These are phyloP conservation scores for Holotrichia oblita DNA, from an alignment of 1,140 invertebrate genomes.

Conservation along the genomic window DNA sequence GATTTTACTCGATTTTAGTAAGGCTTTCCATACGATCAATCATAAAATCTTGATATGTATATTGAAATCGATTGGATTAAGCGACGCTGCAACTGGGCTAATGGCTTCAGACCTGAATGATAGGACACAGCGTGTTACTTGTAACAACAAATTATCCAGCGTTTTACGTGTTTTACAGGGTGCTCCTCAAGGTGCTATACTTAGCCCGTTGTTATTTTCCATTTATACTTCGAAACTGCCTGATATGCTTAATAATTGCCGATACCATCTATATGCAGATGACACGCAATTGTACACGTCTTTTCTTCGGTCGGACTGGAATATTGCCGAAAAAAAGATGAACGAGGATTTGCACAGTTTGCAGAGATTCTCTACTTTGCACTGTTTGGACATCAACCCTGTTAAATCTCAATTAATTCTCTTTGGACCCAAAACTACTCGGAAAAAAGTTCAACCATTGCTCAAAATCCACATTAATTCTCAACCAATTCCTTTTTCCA, in stretches of 20 bases:
- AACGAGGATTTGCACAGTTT: no score
- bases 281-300: neutral
- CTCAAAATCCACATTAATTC: no score
- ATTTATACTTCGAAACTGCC: slow-evolving; percentile 6
- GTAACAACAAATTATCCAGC: neutral
- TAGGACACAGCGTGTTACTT: neutral
- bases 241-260: neutral
- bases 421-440: no score
- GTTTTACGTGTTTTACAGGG: neutral
- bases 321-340: no score
- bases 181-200: slow-evolving; percentile 14
- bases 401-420: no score
- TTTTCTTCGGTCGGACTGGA: no score
- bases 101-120: neutral
- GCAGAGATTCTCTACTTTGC: no score
- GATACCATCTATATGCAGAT: neutral
- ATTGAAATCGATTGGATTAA: neutral
- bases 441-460: no score
- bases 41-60: neutral
- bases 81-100: neutral
- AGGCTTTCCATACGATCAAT: neutral
- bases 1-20: neutral
- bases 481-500: no score
- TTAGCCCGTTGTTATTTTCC: slow-evolving; percentile 6
- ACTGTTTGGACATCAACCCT: no score